Percentiles rank a stretch among this genome's conserved stretches.
phyloP scores from a whole-genome alignment of 2,888 invertebrate species.

The Junonia oenone region DNA sequence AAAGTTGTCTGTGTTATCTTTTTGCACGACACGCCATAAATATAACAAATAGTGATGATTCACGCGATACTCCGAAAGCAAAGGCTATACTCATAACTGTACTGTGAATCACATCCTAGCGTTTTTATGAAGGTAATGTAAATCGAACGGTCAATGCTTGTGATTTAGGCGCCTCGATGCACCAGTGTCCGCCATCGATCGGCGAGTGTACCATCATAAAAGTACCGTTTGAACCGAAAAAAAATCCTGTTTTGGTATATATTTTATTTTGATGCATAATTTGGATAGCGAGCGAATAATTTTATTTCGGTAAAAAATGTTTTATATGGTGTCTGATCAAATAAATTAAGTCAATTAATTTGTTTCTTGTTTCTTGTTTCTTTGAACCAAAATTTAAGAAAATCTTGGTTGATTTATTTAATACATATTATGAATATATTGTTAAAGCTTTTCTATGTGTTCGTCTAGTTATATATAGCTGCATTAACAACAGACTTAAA shows the following conservation, averaged over 20 bases:
- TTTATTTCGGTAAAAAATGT: background rate
- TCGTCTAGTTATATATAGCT: too few relatives aligned
- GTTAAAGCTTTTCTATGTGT: too few relatives aligned
- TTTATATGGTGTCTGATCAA: too few relatives aligned
- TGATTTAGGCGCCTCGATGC: background rate
- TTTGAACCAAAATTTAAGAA: too few relatives aligned
- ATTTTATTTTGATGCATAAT: background rate
- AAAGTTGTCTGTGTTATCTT: too few relatives aligned
- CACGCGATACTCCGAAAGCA: background rate
- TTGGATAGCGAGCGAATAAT: background rate
- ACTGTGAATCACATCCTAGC: background rate
- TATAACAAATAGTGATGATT: slow-evolving; percentile 1
- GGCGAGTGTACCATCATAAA: background rate
- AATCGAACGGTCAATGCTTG: background rate
- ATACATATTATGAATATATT: too few relatives aligned
- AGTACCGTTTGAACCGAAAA: background rate
- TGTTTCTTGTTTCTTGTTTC: too few relatives aligned
- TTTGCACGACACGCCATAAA: background rate
- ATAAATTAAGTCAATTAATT: too few relatives aligned
- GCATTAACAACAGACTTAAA: too few relatives aligned
- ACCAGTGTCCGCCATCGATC: background rate
- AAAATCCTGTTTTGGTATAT: background rate
- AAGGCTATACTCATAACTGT: slow-evolving; percentile 1
- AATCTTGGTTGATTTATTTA: too few relatives aligned
- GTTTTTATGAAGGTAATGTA: background rate